Conservation (phyloP, 2,113 vertebrate species). For the Eublepharis macularius region DNA sequence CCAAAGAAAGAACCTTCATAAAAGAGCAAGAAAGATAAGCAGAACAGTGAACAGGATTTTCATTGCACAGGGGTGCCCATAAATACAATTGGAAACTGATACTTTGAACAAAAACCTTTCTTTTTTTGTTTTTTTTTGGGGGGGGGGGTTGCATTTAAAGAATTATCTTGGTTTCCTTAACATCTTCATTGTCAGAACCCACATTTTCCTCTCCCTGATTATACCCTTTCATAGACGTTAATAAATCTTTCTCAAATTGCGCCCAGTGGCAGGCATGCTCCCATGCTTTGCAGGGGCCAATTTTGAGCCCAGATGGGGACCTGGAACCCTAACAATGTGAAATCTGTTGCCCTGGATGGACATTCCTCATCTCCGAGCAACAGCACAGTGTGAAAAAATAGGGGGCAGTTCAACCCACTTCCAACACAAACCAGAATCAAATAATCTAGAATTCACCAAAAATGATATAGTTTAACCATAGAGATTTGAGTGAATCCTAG, state of each 20-base stretch:
- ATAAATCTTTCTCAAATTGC: background rate
- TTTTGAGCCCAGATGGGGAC: no score
- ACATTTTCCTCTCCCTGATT: background rate
- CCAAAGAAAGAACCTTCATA: background rate
- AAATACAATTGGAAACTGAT: background rate
- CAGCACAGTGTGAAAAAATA: no score
- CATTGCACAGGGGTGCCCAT: background rate
- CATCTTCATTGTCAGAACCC: background rate
- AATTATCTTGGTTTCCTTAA: background rate
- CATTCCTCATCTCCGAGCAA: no score
- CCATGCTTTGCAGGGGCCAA: no score
- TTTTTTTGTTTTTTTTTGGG: constrained; percentile 45
- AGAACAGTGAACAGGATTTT: background rate
- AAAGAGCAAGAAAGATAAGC: background rate
- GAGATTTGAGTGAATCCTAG: no score
- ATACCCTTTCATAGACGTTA: background rate
- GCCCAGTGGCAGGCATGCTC: no score
- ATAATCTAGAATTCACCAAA: no score
- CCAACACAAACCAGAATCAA: no score
- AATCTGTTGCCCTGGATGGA: no score
- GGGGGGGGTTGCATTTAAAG: background rate
- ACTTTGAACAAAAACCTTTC: constrained; percentile 23
- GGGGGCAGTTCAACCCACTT: no score
- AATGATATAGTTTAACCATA: no score
- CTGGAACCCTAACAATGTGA: no score